Conservation (phyloP, 2,888 invertebrate species). For the Lucinisca nassula region DNA sequence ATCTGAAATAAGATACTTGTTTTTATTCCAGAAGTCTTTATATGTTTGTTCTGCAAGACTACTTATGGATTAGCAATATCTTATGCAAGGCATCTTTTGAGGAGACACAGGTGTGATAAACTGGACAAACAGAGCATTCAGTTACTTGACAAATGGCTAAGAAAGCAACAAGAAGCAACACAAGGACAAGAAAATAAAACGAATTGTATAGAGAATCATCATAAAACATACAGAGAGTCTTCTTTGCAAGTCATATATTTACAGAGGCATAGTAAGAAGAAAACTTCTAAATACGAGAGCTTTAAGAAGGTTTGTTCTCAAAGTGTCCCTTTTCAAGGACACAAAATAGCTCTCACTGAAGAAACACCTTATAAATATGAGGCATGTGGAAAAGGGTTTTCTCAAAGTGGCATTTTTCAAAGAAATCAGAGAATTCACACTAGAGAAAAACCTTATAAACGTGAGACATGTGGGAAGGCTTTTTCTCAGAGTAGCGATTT, state of each 20-base stretch:
- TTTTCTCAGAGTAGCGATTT: neutral
- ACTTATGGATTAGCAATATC: neutral
- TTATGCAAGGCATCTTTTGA: neutral
- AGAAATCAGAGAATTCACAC: neutral
- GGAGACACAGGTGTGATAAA: neutral
- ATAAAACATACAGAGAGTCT: no score
- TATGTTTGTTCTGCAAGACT: neutral
- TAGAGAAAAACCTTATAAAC: neutral
- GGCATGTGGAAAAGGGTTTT: neutral
- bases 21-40: neutral
- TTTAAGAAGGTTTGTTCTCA: neutral
- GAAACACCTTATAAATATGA: no score
- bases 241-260: neutral
- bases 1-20: no score
- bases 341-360: neutral
- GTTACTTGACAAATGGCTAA: neutral
- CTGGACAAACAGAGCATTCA: neutral
- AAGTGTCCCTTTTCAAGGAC: neutral
- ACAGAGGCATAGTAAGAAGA: neutral
- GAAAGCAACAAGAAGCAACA: neutral
- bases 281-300: neutral
- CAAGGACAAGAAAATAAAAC: neutral
- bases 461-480: neutral
- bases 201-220: no score
- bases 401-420: neutral